phyloP scores from a whole-genome alignment of 2,113 vertebrate genomes.

The Puntigrus tetrazona region DNA sequence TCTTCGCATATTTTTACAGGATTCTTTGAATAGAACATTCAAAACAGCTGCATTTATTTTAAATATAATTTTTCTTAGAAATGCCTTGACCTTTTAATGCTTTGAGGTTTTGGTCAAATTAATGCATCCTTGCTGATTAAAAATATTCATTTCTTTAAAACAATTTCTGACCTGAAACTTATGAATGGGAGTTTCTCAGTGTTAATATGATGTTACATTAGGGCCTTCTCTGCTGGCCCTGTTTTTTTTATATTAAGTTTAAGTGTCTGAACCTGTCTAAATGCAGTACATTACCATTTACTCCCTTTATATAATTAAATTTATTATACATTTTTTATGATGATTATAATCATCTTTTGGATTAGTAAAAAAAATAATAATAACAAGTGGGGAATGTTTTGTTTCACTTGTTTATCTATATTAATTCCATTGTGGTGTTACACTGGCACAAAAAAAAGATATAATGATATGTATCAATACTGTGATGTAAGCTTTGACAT shows the following conservation, averaged over 20 bases:
- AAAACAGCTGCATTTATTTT: background rate
- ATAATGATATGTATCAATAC: background rate
- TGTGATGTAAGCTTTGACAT: background rate
- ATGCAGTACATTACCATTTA: no score
- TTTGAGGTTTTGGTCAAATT: background rate
- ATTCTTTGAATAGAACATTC: background rate
- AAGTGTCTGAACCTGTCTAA: no score
- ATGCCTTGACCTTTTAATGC: background rate
- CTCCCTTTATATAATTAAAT: background rate
- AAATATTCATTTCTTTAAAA: background rate
- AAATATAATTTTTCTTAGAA: background rate
- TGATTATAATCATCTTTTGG: background rate
- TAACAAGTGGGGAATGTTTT: background rate
- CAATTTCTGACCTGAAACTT: background rate
- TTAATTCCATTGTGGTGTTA: background rate
- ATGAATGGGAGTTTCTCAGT: background rate
- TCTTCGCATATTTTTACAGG: background rate
- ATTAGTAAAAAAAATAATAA: background rate
- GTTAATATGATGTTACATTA: background rate
- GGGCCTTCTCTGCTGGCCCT: no score
- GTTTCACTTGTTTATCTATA: background rate
- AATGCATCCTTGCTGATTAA: background rate
- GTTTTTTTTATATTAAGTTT: no score
- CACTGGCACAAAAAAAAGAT: background rate
- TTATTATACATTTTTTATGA: background rate